Evolutionary conservation across 2,113 vertebrate species (phyloP), one percentile per base, ranked within the genome.

Genomic region (Solea solea): DNA sequence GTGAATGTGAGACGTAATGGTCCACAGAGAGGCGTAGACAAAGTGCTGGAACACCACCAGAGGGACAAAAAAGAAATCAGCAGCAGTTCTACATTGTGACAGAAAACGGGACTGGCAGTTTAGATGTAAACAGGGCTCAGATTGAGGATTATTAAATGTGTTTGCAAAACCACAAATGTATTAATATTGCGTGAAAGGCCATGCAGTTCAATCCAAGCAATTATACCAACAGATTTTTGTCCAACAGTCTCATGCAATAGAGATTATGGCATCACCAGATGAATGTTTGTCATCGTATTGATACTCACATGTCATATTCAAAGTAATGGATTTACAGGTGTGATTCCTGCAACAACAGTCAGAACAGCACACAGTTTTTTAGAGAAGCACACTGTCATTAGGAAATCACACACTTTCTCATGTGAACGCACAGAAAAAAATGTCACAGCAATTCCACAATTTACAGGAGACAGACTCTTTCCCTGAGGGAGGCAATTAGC

Each of bases 401-500:
- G 21, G 51, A 77, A 64, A 60, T 79, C 60, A 27, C 28, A 64
- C 69, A 62, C 41, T 65, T 75, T 42, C 46, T 66, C 59, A 80
- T 64, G 56, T 16, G 69, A 78, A 78, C 59, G 68, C 40, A 58
- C 39, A 44, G 25, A 76, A 41, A 50, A 55, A 64, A 55, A 64
- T 80, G 57, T 67, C 70, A 48, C 60, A 72, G 50, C 56, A 69
- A 67, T 69, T 49, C 13, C 16, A 63, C n/a, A 2, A 21, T 66
- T 69, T 74, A 57, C 73, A 69, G 12, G n/a, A 59, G 57, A 54
- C 50, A 12, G 48, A 41, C 9, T 77, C 58, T 66, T 80, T 89
- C 68, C 90, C 87, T 64, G 50, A 86, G 88, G 87, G 87, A 91
- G 73, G 74, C 84, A 89, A 89, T 91, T 90, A 91, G 82, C 86